Evolutionary conservation across 2,797 vertebrate species (phyloP).

Genomic region (Capromys pilorides): DNA sequence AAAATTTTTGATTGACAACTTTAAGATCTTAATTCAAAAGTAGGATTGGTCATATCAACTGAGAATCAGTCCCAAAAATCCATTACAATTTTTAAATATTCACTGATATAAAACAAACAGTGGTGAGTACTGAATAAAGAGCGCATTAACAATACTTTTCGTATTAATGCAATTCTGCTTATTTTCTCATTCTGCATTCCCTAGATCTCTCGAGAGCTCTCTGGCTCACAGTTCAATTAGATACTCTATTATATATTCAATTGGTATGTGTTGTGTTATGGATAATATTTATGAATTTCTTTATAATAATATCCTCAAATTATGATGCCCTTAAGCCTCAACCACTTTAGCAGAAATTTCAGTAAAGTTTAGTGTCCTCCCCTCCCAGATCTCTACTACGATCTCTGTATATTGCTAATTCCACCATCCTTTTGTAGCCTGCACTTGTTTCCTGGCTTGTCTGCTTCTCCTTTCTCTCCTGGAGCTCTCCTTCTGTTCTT

Average conservation of each 20-base stretch:
- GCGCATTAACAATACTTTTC: background rate
- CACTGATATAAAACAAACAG: background rate
- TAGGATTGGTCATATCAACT: background rate
- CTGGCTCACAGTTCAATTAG: background rate
- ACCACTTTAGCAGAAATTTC: background rate
- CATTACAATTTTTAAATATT: background rate
- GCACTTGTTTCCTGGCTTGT: background rate
- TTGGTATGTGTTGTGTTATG: background rate
- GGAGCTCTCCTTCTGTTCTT: background rate
- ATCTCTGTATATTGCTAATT: background rate
- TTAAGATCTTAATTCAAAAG: background rate
- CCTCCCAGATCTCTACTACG: background rate
- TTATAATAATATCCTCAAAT: background rate
- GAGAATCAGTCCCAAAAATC: background rate
- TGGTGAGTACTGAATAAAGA: background rate
- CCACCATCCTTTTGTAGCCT: background rate
- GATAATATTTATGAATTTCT: background rate
- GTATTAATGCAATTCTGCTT: background rate
- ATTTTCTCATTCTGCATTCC: background rate
- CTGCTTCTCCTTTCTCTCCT: background rate
- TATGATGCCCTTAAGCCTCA: background rate
- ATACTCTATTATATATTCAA: background rate
- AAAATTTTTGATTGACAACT: background rate
- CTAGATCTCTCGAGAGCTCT: background rate
- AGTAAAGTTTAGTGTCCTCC: background rate